phyloP scores from a whole-genome alignment of 92 coral and sea anemone species.

The Parazoanthus swiftii region DNA sequence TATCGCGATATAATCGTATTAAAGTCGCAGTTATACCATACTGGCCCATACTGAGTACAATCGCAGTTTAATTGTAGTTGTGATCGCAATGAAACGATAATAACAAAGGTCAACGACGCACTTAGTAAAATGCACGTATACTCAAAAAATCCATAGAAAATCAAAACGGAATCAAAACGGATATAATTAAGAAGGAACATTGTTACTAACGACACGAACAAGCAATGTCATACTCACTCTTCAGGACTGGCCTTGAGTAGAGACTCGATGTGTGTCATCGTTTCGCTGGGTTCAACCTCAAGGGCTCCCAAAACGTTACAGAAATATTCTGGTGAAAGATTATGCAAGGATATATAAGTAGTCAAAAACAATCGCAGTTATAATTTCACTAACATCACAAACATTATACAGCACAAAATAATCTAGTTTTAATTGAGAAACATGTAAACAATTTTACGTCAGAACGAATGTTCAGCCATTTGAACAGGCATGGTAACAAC shows the following conservation, averaged over 20 bases:
- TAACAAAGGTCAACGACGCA: too few species aligned
- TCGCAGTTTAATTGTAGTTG: too few species aligned
- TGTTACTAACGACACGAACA: too few species aligned
- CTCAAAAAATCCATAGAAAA: neutral
- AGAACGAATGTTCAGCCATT: neutral
- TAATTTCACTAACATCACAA: neutral
- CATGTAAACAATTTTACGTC: neutral
- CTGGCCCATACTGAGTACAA: too few species aligned
- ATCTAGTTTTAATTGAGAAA: neutral
- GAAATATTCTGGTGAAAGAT: constrained; percentile 78
- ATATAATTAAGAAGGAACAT: too few species aligned
- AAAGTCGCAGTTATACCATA: too few species aligned
- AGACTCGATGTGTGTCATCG: constrained; percentile 70
- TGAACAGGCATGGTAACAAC: neutral
- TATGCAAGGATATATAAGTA: neutral
- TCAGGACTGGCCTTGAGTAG: constrained; percentile 78
- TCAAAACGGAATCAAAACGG: neutral
- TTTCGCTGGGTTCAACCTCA: constrained; percentile 86
- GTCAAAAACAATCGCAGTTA: neutral
- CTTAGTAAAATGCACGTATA: too few species aligned
- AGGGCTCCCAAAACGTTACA: constrained; percentile 96
- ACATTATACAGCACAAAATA: neutral
- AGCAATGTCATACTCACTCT: constrained; percentile 67
- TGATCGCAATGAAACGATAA: too few species aligned
- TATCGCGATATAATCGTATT: too few species aligned